phyloP scores from a whole-genome alignment of 2,113 vertebrate genomes.

The Apodemus speciosus region DNA sequence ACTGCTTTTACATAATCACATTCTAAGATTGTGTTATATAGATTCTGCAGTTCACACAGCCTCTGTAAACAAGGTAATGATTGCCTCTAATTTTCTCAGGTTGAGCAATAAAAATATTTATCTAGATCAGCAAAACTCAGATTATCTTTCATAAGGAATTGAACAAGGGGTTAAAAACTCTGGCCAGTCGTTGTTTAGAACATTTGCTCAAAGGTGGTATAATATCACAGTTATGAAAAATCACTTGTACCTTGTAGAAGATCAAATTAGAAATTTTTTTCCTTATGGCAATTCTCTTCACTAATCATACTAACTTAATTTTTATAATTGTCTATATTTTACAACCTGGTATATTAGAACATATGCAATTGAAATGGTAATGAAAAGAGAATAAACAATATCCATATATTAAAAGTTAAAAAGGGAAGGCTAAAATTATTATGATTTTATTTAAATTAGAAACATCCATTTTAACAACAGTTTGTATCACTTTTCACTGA shows the following conservation, averaged over 20 bases:
- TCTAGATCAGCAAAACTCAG: not conserved
- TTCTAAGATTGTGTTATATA: not conserved
- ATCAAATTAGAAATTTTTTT: not conserved
- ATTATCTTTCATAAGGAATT: not conserved
- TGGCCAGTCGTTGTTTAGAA: not conserved
- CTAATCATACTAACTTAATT: not conserved
- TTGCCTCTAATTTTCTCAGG: not conserved
- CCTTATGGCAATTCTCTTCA: not conserved
- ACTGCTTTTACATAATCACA: not conserved
- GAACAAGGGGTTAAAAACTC: not conserved
- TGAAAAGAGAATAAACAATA: slow-evolving; percentile 4
- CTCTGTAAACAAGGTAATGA: not conserved
- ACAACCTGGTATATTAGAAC: not conserved
- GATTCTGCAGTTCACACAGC: not conserved
- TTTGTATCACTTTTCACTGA: not conserved
- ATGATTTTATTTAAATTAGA: slow-evolving; percentile 28
- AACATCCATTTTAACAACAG: not conserved
- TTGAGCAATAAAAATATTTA: not conserved
- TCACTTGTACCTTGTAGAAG: not conserved
- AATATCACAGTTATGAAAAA: not conserved
- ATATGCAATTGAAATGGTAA: not conserved
- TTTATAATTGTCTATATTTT: not conserved
- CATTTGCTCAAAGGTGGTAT: not conserved
- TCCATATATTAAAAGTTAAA: not conserved
- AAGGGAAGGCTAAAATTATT: slow-evolving; percentile 23